A percentile compares a stretch with the other conserved stretches of the same genome.
Conservation (phyloP, 2,888 invertebrate species). For the Siphlonurus alternatus region DNA sequence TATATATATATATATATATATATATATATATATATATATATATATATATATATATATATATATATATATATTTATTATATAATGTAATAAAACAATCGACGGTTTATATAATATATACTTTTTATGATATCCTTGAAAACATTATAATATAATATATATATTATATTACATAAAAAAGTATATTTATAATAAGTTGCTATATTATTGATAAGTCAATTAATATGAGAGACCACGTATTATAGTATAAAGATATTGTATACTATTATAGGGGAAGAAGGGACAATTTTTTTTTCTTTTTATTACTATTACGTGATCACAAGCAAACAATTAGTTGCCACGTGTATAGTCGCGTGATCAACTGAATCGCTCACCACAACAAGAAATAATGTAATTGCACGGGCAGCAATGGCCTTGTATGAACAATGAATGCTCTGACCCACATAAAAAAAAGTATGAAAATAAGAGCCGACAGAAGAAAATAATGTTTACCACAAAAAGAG, state of each 20-base stretch:
- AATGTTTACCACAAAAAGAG: no score
- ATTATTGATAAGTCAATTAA: background rate
- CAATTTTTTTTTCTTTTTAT: background rate
- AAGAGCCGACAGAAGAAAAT: no score
- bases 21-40: no score
- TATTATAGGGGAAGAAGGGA: background rate
- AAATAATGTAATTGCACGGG: no score
- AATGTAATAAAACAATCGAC: background rate
- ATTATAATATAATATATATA: background rate
- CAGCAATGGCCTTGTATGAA: no score
- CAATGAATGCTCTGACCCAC: no score
- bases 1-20: no score
- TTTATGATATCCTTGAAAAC: background rate
- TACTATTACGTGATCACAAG: background rate
- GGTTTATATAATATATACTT: background rate
- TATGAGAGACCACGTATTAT: background rate
- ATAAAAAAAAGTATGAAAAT: no score
- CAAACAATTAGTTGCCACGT: background rate
- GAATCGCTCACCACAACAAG: no score
- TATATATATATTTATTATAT: no score
- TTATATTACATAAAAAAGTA: background rate
- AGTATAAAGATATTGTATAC: background rate
- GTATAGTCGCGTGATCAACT: background rate
- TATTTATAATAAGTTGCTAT: background rate
- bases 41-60: no score